Evolutionary conservation across 2,797 vertebrate species (phyloP).

Genomic region (Phoxinus dragarum): DNA sequence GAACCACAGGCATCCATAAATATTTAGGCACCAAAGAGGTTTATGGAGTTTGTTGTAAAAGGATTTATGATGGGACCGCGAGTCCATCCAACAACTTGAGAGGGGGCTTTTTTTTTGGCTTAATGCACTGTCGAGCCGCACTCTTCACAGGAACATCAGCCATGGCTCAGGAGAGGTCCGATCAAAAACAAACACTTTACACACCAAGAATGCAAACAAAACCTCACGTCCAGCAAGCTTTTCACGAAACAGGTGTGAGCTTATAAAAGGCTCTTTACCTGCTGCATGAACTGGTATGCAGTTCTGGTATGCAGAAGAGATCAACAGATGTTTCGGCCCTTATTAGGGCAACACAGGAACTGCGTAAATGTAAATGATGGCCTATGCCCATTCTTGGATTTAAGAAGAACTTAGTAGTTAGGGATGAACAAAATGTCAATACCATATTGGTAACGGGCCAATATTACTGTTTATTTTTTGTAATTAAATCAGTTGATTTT

Average conservation of each 20-base stretch:
- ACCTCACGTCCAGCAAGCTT: conserved; percentile 68
- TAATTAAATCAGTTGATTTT: neutral
- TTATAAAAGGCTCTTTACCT: conserved; percentile 59
- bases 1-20: conserved; percentile 82
- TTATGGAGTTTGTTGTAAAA: conserved; percentile 85
- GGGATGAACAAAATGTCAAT: neutral
- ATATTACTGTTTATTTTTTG: neutral
- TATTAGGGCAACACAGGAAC: conserved; percentile 67
- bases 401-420: neutral
- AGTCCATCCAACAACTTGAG: conserved; percentile 74
- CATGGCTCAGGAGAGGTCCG: conserved; percentile 66
- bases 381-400: neutral
- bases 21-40: conserved; percentile 84
- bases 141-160: conserved; percentile 67
- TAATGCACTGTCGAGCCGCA: conserved; percentile 56
- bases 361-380: conserved; percentile 21
- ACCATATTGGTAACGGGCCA: neutral
- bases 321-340: conserved; percentile 67
- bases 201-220: conserved; percentile 72
- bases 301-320: conserved; percentile 61
- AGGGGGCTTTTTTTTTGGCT: conserved; percentile 66
- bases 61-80: conserved; percentile 78
- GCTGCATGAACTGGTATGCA: conserved; percentile 49
- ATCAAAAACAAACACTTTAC: conserved; percentile 78
- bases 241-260: conserved; percentile 78